Evolutionary conservation across 2,113 vertebrate genomes (phyloP).

Genomic region (Anguilla rostrata): DNA sequence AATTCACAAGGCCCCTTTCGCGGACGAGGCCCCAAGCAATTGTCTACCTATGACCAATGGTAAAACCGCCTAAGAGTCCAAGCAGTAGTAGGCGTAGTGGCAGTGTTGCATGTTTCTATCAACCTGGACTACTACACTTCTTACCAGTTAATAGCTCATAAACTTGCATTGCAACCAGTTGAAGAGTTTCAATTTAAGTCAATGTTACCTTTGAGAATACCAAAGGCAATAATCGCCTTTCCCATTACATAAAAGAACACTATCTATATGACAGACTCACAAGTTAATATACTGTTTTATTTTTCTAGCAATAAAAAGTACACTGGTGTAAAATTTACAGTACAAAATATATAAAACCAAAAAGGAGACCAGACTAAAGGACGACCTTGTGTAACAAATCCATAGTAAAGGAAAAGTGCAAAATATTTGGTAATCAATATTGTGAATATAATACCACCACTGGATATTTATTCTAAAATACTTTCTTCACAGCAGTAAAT

Average conservation of each 20-base stretch:
- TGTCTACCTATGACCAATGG: too few relatives aligned
- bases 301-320: not conserved
- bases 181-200: not conserved
- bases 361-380: not conserved
- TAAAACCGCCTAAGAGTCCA: too few relatives aligned
- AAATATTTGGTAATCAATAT: not conserved
- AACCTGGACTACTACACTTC: too few relatives aligned
- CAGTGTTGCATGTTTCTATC: too few relatives aligned
- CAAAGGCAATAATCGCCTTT: not conserved
- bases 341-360: not conserved
- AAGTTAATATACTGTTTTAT: not conserved
- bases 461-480: not conserved
- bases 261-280: not conserved
- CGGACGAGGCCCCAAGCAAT: too few relatives aligned
- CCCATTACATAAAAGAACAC: not conserved
- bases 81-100: too few relatives aligned
- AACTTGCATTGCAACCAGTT: not conserved
- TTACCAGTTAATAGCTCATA: not conserved
- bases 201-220: not conserved
- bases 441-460: not conserved
- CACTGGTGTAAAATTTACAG: not conserved
- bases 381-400: not conserved
- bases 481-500: not conserved
- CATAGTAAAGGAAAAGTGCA: slow-evolving; percentile 12
- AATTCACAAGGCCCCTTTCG: too few relatives aligned